A percentile compares a stretch with the other conserved stretches of the same genome.
These are phyloP conservation scores for Neoarius graeffei DNA, from an alignment of 2,113 vertebrate species.

Conservation along the genomic window DNA sequence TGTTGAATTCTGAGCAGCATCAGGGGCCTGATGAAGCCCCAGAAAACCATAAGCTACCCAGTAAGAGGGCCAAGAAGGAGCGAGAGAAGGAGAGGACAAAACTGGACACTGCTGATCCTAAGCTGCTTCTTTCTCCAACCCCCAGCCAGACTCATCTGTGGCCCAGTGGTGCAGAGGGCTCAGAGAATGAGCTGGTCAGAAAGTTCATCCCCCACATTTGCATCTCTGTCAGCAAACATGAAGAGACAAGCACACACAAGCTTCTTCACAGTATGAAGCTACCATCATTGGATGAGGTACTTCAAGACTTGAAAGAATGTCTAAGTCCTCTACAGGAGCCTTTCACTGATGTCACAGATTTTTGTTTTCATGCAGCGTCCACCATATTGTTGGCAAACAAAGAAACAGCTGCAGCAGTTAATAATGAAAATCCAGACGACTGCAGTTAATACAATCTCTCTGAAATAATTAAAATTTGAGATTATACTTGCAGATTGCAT, in stretches of 20 bases:
- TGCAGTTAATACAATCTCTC: too few species aligned
- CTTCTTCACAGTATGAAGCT: constrained; percentile 68
- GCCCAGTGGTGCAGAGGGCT: constrained; percentile 39
- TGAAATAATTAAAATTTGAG: too few species aligned
- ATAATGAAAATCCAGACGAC: too few species aligned
- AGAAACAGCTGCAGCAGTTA: too few species aligned
- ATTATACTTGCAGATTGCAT: too few species aligned
- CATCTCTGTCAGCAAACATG: constrained; percentile 63
- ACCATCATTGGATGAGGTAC: constrained; percentile 75
- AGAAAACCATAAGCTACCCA: constrained; percentile 62
- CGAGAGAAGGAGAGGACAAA: constrained; percentile 65
- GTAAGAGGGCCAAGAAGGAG: constrained; percentile 69
- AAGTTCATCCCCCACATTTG: constrained; percentile 75
- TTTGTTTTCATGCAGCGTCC: too few species aligned
- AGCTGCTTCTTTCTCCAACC: constrained; percentile 31
- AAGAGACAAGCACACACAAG: constrained; percentile 54
- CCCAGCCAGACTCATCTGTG: constrained; percentile 26
- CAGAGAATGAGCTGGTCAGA: constrained; percentile 27
- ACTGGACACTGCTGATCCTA: constrained; percentile 42
- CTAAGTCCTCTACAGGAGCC: neutral
- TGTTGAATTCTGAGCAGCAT: constrained; percentile 61
- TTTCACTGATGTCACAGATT: too few species aligned
- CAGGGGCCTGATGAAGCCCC: constrained; percentile 60
- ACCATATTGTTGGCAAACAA: too few species aligned
- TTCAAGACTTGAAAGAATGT: neutral